Conservation (phyloP, 64 coral and sea anemone genomes). For the Stichodactyla helianthus region DNA sequence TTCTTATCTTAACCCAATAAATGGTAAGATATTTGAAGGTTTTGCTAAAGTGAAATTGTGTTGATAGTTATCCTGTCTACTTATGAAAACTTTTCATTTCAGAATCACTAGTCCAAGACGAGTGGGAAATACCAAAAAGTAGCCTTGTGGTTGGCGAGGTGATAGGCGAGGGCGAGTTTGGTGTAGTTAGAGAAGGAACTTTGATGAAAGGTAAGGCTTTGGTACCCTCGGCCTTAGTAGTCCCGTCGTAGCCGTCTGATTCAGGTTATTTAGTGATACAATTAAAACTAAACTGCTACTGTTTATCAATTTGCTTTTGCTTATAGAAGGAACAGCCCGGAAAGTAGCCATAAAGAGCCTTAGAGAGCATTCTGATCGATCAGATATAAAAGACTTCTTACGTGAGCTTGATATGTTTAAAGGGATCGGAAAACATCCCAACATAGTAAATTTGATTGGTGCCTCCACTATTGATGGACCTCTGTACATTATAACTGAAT, state of each 20-base stretch:
- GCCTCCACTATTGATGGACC: conserved; percentile 61
- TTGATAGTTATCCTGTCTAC: too few relatives aligned
- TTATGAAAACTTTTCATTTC: too few relatives aligned
- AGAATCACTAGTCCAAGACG: background rate
- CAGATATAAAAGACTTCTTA: conserved; percentile 69
- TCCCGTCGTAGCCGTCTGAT: too few relatives aligned
- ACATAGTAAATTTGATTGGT: conserved; percentile 65
- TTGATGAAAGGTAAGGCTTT: conserved; percentile 1
- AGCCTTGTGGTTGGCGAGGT: background rate
- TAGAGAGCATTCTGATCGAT: conserved; percentile 47
- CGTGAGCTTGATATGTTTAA: conserved; percentile 59
- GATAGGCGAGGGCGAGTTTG: conserved; percentile 42
- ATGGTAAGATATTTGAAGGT: too few relatives aligned
- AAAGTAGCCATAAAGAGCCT: conserved; percentile 63
- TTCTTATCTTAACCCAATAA: background rate
- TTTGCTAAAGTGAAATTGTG: too few relatives aligned
- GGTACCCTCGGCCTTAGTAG: background rate
- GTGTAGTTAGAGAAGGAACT: conserved; percentile 29
- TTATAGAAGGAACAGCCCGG: conserved; percentile 30
- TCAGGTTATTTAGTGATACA: too few relatives aligned
- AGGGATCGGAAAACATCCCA: conserved; percentile 49
- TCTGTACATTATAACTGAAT: conserved; percentile 67
- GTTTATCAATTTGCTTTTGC: background rate
- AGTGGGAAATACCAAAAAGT: conserved; percentile 41
- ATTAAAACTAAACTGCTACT: background rate